phyloP scores from a whole-genome alignment of 2,113 vertebrate genomes.

The Pseudorhombus dupliciocellatus region DNA sequence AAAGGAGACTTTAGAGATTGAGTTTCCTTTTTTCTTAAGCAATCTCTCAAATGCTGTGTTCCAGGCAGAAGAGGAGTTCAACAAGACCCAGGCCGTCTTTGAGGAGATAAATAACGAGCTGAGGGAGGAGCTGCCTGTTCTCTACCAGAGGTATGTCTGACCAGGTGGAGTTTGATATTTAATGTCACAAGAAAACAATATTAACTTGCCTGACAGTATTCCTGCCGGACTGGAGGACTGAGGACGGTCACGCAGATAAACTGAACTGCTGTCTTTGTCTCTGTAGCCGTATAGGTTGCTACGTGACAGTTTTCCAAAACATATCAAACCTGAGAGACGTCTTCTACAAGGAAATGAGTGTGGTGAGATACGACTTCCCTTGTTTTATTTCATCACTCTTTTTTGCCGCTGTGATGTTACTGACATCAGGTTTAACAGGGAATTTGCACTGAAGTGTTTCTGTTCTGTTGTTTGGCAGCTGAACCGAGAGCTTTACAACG shows the following conservation, averaged over 20 bases:
- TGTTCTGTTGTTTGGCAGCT: conserved; percentile 56
- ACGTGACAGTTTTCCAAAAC: conserved; percentile 92
- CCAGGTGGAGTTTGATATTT: not conserved
- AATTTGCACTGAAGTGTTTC: not conserved
- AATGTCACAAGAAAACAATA: not conserved
- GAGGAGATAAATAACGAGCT: conserved; percentile 94
- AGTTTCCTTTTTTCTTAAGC: not conserved
- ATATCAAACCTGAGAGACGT: conserved; percentile 92
- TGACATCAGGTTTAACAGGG: too few relatives aligned
- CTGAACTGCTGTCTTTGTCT: conserved; percentile 12
- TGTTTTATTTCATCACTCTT: not conserved
- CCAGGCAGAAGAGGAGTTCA: conserved; percentile 95
- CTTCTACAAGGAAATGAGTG: conserved; percentile 97
- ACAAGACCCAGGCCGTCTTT: conserved; percentile 90
- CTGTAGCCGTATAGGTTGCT: conserved; percentile 89
- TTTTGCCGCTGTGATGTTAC: not conserved
- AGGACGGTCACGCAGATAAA: not conserved
- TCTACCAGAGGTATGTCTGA: conserved; percentile 87
- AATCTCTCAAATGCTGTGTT: not conserved
- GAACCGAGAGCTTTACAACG: conserved; percentile 89
- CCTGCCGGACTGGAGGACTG: not conserved
- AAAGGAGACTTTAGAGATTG: too few relatives aligned
- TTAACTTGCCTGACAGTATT: too few relatives aligned
- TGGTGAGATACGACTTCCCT: conserved; percentile 77
- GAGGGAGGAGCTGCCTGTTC: conserved; percentile 89